Base-by-base conservation (phyloP, 2,888 invertebrate species). In the Thelaira solivaga region DNA sequence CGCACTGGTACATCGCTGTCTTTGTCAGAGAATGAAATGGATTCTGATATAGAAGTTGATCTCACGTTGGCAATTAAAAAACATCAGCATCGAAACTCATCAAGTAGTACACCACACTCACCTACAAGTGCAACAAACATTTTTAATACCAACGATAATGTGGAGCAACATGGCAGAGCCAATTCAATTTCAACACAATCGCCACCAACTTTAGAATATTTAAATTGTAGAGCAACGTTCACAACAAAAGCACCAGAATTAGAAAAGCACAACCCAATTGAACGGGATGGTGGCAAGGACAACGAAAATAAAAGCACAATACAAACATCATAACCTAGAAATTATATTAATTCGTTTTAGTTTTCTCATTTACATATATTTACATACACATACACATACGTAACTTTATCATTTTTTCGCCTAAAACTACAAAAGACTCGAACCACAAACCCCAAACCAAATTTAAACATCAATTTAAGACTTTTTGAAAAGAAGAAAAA, bases 11-110 rank as follows among this genome's bases (percentile, higher is more conserved):
- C 94, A 47, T 95, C 95, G 1, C 90, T 95, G 11, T 95, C 95
- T 4, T 90, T 95, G 0, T 96, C 95, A 0, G 96, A 96, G 85
- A 95, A 94, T 83, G 96, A 96, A 88, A 90, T 94, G 76, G 95
- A 95, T 86, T 93, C 94, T 0, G 95, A 94, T 76, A 83, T 88
- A 74, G 89, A 89, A 82, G 83, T 88, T 39, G 89, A 89, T 61
- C 59, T 87, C 64, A 83, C 85, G 43, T 80, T 86, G 36, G 83
- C 82, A 2, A 82, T 84, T 22, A 83, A 83, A 67, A 74, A 71
- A 53, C 85, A 86, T 49, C 83, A 82, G 49, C 61, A 83, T 67
- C 84, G 76, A 62, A 85, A 82, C 80, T 82, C 79, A 55, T 83
- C 69, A 64, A 84, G 75, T 68, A 84, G 75, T 69, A 82, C 78